These are phyloP conservation scores for Dipodomys ordii DNA, from an alignment of 2,113 vertebrate species.

Conservation along the genomic window DNA sequence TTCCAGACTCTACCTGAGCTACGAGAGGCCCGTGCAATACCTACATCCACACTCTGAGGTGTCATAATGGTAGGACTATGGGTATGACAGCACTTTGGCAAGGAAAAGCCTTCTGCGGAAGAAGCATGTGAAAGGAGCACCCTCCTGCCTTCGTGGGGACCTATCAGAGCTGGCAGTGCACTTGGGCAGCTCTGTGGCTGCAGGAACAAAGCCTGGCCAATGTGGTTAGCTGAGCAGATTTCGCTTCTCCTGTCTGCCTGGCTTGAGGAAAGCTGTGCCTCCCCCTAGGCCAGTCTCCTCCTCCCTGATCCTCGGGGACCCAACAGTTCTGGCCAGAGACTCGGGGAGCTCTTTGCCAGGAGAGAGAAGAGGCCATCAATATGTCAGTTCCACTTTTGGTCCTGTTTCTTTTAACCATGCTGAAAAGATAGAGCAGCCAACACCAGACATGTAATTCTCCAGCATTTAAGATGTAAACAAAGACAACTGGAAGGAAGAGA, in stretches of 20 bases:
- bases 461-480: background rate
- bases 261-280: constrained; percentile 52
- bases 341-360: background rate
- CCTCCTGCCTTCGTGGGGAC: background rate
- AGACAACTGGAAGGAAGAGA: constrained; percentile 4
- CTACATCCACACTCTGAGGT: background rate
- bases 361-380: background rate
- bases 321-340: background rate
- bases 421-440: background rate
- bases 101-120: background rate
- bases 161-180: background rate
- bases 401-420: background rate
- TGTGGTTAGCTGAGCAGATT: background rate
- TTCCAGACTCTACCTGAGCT: background rate
- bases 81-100: background rate
- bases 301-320: background rate
- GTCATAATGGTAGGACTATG: background rate
- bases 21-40: background rate
- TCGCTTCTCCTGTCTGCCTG: background rate
- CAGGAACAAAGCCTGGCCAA: background rate
- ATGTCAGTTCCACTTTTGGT: background rate
- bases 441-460: constrained; percentile 54
- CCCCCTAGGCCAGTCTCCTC: background rate
- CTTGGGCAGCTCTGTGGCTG: background rate
- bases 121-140: background rate